These are phyloP conservation scores for Gasterosteus nipponicus DNA, from an alignment of 2,113 vertebrate genomes.

Conservation along the genomic window DNA sequence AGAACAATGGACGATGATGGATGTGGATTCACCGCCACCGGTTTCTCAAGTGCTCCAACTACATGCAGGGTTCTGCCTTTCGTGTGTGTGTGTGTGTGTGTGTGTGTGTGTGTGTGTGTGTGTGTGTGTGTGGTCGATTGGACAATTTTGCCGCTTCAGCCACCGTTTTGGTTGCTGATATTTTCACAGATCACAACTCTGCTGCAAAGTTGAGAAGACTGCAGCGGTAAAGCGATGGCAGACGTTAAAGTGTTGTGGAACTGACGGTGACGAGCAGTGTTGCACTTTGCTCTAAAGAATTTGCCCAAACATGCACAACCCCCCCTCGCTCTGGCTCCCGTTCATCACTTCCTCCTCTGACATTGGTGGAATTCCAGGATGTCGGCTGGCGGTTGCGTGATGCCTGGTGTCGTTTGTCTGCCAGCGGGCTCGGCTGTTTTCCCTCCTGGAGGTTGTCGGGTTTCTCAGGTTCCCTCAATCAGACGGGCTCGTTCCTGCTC, in stretches of 20 bases:
- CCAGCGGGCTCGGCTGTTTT: conserved; percentile 61
- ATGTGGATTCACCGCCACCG: conserved; percentile 35
- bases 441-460: conserved; percentile 46
- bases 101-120: no score
- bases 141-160: conserved; percentile 22
- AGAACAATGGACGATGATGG: conserved; percentile 50
- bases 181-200: conserved; percentile 16
- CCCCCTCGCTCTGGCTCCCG: conserved; percentile 17
- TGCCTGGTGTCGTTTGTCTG: conserved; percentile 58
- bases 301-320: conserved; percentile 66
- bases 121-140: conserved; percentile 27
- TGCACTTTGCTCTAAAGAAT: conserved; percentile 27
- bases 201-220: conserved; percentile 6
- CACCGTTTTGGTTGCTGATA: not conserved
- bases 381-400: conserved; percentile 52
- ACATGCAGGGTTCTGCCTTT: conserved; percentile 29
- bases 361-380: conserved; percentile 73
- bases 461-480: no score
- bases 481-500: conserved; percentile 48
- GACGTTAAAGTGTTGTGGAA: conserved; percentile 38
- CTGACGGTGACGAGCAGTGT: conserved; percentile 29
- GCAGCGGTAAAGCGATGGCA: conserved; percentile 10
- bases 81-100: conserved; percentile 16
- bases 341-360: conserved; percentile 64
- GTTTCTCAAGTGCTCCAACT: conserved; percentile 40